Base-by-base conservation (phyloP, 2,888 invertebrate species). In the Mongoloraphidia duomilia region DNA sequence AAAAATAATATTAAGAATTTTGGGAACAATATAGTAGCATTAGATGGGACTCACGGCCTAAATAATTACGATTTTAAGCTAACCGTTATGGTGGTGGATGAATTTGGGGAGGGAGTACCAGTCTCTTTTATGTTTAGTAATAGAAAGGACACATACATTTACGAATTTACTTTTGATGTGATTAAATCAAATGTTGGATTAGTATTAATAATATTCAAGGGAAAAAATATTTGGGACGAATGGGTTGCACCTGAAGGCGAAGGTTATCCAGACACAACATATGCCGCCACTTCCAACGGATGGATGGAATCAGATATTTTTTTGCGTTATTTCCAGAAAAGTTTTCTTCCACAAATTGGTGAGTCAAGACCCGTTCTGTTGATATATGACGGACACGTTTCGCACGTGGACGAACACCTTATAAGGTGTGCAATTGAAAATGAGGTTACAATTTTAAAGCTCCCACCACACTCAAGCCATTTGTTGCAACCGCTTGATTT, bases 211-310 rank as follows among this genome's bases (percentile, higher is more conserved):
- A 50, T 50, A 9, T 51, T 51, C 52, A 49, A 13, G 12, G 10
- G 11, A 54, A 54, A 54, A 50, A 14, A 35, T 34, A 35, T 44
- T n/a, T 36, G 45, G 45, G 45, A 42, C 34, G 36, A 44, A 35
- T 44, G 45, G 36, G n/a, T 17, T 12, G 45, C 35, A 17, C 12
- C 35, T 36, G 26, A 26, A 17, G 17, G 9, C 14, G 17, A 11
- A 11, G 9, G 45, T 14, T 38, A 12, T 38, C 35, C 13, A 13
- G 46, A 17, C 6, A 33, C 59, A 2, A n/a, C 59, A n/a, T 50
- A 54, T 50, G 40, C 48, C 8, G 61, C 62, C 1, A 61, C 59
- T 43, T 51, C 10, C n/a, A 56, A 51, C 9, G 60, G 62, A 12
- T 54, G 50, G 55, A 57, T 53, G 53, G 54, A 56, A 44, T 37